Evolutionary conservation across 2,113 vertebrate species (phyloP).

Genomic region (Okapia johnstoni): DNA sequence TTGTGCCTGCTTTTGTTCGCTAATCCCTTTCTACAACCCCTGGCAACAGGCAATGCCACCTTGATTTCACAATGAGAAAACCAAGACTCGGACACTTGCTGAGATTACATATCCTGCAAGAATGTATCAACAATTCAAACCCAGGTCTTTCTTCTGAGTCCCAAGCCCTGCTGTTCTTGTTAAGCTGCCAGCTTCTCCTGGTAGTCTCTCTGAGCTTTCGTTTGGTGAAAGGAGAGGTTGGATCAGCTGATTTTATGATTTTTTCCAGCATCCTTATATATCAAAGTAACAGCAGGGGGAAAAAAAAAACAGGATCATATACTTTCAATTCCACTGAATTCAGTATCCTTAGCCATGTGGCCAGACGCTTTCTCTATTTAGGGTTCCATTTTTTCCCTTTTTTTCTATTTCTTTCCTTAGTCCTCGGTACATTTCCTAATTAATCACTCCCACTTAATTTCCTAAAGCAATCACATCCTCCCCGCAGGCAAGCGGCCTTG

Average conservation of each 20-base stretch:
- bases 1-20: not conserved
- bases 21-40: not conserved
- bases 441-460: constrained; percentile 69
- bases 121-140: not conserved
- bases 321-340: not conserved
- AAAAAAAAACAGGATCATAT: not conserved
- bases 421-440: constrained; percentile 63
- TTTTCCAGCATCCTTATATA: not conserved
- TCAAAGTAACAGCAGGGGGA: not conserved
- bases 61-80: not conserved
- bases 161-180: not conserved
- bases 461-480: constrained; percentile 68
- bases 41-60: not conserved
- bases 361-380: constrained; percentile 38
- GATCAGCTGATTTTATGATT: not conserved
- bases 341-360: not conserved
- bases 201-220: not conserved
- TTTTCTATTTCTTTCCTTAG: constrained; percentile 56
- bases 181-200: not conserved
- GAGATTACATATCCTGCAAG: not conserved
- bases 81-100: not conserved
- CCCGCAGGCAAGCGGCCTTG: constrained; percentile 53
- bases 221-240: not conserved
- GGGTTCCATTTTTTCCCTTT: not conserved
- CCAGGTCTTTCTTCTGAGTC: not conserved